Base-by-base conservation (phyloP, 1,140 invertebrate species). In the Hydropsyche tenuis region DNA sequence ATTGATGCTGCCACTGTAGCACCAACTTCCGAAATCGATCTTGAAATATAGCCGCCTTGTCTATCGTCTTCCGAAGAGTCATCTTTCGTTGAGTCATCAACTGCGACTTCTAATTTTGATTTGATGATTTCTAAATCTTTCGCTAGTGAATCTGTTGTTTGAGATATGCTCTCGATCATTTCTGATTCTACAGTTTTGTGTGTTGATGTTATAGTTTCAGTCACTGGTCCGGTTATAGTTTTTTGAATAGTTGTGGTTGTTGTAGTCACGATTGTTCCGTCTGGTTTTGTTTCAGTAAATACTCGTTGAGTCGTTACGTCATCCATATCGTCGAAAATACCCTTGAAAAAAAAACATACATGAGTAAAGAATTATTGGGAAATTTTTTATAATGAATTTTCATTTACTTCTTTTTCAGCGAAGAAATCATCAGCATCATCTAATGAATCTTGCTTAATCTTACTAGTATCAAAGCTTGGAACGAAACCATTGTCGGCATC, bases 371-470 rank as follows among this genome's bases (percentile, higher is more conserved):
- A 64, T 37, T 64, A 22, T n/a, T n/a, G n/a, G n/a, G n/a, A n/a
- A n/a, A n/a, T n/a, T n/a, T n/a, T n/a, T n/a, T n/a, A n/a, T n/a
- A n/a, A n/a, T n/a, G n/a, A n/a, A n/a, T 62, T 43, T 68, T 60
- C 43, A 51, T 18, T 60, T 81, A 84, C 85, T 79, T 86, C 85
- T 82, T 82, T 85, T 79, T 86, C 85, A 23, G 84, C 83, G 71
- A 85, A 85, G 73, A 79, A 76, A 43, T 86, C 85, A 76, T 86
- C 85, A 25, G 85, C 85, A 66, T 86, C 85, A 74, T 86, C 85
- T 42, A 86, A 80, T 20, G 85, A 86, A 76, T 86, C 85, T 43
- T 84, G 85, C 51, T 83, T 81, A 30, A 85, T 78, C 80, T 85
- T 86, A 63, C 80, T 82, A 1, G 83, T 77, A 75, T 86, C 85